Base-by-base conservation (phyloP, 2,113 vertebrate genomes). In the Hassar affinis region DNA sequence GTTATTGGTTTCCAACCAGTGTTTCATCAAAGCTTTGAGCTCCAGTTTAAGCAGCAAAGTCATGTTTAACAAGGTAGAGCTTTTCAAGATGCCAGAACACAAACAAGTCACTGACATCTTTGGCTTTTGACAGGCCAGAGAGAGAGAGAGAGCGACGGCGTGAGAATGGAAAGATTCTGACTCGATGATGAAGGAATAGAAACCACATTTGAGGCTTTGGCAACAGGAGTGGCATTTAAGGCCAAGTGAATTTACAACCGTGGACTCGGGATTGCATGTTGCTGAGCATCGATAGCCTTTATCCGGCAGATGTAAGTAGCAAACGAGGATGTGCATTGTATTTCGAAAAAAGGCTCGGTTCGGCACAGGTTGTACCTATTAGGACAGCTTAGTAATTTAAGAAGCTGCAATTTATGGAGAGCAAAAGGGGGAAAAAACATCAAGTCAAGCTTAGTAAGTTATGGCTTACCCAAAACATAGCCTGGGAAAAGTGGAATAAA, bases 101-200 rank as follows among this genome's bases (percentile, higher is more conserved):
- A 81, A 81, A 62, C 77, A 52, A 78, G 66, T 66, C 72, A 77
- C 75, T 82, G 80, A 85, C 80, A 80, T 79, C 47, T 83, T 81
- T 82, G 22, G 85, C 61, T 83, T 87, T 77, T 77, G 71, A 84
- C 85, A 72, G 33, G 42, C 72, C 69, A 42, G 49, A 71, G 52
- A 78, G 66, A 33, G 6, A 84, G 51, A 61, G 38, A 42, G 38
- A 42, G 30, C 25, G 51, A 56, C 74, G 52, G 52, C 74, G 86
- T 90, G 91, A 92, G 80, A 94, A 93, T 93, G 94, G 95, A 95
- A 96, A 95, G 93, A 95, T 94, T 93, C 90, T 89, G 94, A 95
- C 95, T 94, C 93, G 94, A 93, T 90, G 91, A 93, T 88, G 47
- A 11, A 95, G 91, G 94, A 95, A 96, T 86, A 92, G 91, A 95